phyloP scores from a whole-genome alignment of 2,888 invertebrate species.

The Andrena trimmerana region DNA sequence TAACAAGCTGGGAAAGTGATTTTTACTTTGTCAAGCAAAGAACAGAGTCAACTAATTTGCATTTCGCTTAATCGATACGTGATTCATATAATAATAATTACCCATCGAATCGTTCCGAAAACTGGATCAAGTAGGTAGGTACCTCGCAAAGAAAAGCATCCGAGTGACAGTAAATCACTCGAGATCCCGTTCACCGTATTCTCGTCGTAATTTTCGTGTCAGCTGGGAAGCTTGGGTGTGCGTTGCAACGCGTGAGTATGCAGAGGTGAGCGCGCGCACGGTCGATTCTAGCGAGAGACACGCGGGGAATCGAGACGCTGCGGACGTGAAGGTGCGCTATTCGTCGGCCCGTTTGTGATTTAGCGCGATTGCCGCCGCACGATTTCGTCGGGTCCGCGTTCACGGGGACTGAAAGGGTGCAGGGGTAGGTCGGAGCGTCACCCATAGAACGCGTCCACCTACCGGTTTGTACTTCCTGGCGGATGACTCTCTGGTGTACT shows the following conservation, averaged over 20 bases:
- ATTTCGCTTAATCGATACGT: conserved; percentile 29
- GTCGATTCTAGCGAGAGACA: conserved; percentile 58
- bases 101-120: background rate
- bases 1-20: too few relatives aligned
- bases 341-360: conserved; percentile 70
- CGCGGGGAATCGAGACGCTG: conserved; percentile 38
- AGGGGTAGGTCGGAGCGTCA: conserved; percentile 37
- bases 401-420: conserved; percentile 59
- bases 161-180: conserved; percentile 61
- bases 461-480: conserved; percentile 71
- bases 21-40: background rate
- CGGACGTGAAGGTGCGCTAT: conserved; percentile 54
- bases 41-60: conserved; percentile 25
- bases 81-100: conserved; percentile 25
- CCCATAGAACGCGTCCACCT: conserved; percentile 66
- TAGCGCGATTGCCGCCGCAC: conserved; percentile 68
- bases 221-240: background rate
- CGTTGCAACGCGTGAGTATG: background rate
- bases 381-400: conserved; percentile 63
- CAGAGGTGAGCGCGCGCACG: conserved; percentile 7
- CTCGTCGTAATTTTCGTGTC: conserved; percentile 30
- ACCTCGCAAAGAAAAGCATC: background rate
- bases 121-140: background rate
- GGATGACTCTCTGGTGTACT: conserved; percentile 73
- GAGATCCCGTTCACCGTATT: conserved; percentile 29